Percentiles rank a stretch among this genome's conserved stretches.
Conservation (phyloP, 1,140 invertebrate genomes). For the Lordiphosa stackelbergi region DNA sequence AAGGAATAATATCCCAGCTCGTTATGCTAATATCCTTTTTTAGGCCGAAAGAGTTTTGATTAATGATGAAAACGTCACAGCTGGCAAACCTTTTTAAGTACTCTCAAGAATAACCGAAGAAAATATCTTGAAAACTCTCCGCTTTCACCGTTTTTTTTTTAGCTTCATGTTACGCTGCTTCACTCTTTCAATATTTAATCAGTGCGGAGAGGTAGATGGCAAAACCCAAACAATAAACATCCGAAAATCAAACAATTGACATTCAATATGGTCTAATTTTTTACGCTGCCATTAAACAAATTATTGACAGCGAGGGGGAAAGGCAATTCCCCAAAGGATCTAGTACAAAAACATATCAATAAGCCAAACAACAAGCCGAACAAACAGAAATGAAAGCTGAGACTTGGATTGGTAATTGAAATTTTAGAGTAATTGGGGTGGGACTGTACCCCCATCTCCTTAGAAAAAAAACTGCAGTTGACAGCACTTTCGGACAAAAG, state of each 20-base stretch:
- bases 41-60: constrained; percentile 66
- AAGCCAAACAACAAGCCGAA: constrained; percentile 54
- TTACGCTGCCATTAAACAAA: constrained; percentile 76
- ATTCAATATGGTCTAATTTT: constrained; percentile 77
- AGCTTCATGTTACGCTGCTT: constrained; percentile 57
- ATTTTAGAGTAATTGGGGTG: constrained; percentile 49
- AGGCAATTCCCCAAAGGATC: constrained; percentile 37
- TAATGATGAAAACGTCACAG: constrained; percentile 62
- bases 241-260: constrained; percentile 77
- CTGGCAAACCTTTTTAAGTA: constrained; percentile 35
- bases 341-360: constrained; percentile 58
- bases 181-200: constrained; percentile 72
- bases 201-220: constrained; percentile 31
- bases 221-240: constrained; percentile 40
- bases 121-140: constrained; percentile 16
- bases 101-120: constrained; percentile 26
- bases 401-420: constrained; percentile 58
- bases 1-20: constrained; percentile 27
- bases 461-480: constrained; percentile 40
- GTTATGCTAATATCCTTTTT: constrained; percentile 64
- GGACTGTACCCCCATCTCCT: constrained; percentile 37
- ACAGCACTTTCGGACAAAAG: constrained; percentile 21
- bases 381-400: constrained; percentile 49
- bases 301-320: constrained; percentile 53
- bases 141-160: constrained; percentile 11